Evolutionary conservation across 2,797 vertebrate species (phyloP), one percentile per base, ranked within the genome.

Genomic region (Lepidocolaptes lacrymiger): DNA sequence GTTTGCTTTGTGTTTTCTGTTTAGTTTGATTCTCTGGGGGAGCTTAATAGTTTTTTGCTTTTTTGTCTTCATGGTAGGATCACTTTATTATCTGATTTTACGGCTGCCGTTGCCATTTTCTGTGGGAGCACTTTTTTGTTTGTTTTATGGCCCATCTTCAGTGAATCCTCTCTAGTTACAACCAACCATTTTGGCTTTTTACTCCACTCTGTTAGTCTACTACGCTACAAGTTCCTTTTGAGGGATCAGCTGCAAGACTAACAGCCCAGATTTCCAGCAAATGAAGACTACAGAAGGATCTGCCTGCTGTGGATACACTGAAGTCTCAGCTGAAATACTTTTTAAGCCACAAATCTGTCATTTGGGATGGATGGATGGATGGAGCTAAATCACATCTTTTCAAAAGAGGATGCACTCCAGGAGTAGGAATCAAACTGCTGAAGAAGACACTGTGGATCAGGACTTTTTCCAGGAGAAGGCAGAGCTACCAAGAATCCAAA

Each of bases 11-110:
- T 97, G 94, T 94, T 96, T 96, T 88, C 88, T 97, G 41, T 36
- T 97, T 43, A 97, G 88, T 93, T 90, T 97, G 88, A 48, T 96
- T 94, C 92, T 94, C 46, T 96, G 91, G 96, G 95, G 86, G 23
- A 82, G 85, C 54, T 77, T 94, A 86, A 87, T 97, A 93, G 24
- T 88, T 85, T 91, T 95, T 68, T 91, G 90, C 43, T 93, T 91
- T 66, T 93, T 96, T 69, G 75, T 85, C 55, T 39, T 96, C 51
- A 64, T 95, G 56, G 75, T 84, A 61, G 94, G 78, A 66, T 94
- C 27, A 2, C 78, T 96, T 74, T 95, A 90, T 80, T 95, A 93
- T 64, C 79, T 96, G 68, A 91, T 97, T 95, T 91, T 96, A 94
- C 62, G 55, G 75, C 46, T 96, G 86, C 92, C 95, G 7, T 36